Base-by-base conservation (phyloP, 2,113 vertebrate species). In the Meleagris gallopavo region DNA sequence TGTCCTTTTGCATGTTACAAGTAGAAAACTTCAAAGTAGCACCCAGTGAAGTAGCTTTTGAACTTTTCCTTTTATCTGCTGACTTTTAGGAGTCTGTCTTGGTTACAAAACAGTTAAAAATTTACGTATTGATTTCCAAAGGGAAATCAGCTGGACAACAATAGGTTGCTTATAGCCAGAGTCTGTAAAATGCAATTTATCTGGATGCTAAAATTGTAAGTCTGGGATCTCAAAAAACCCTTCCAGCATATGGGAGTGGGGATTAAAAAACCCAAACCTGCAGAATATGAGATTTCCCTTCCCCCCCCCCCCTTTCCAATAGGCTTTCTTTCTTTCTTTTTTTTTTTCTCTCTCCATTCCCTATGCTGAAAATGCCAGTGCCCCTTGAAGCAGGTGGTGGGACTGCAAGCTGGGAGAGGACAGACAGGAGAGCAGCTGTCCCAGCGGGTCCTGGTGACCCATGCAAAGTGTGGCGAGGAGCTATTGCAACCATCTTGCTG, bases 141-240 rank as follows among this genome's bases (percentile, higher is more conserved):
- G 90, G 92, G 92, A 91, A 95, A 94, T 93, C 92, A 87, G 85
- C 95, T 93, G 95, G 90, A 89, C 61, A 87, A 93, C 94, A 93
- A 90, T 70, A 7, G 89, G 41, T 69, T 91, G 93, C 84, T 76
- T 62, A 76, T 76, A 87, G 86, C n/a, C 78, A 54, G 66, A 17
- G 72, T 4, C 77, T 77, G 77, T 1, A 61, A 74, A 81, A 94
- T 11, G 25, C 32, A 19, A 1, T 32, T 75, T 21, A 8, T 61
- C 60, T 43, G 14, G n/a, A 57, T 34, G 69, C 22, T 8, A 86
- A 86, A 27, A 7, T 18, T 66, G 73, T n/a, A 50, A 64, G 76
- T 2, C 25, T 64, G 45, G 40, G 57, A 79, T 25, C 30, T 76
- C 60, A 27, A 14, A 52, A 38, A 52, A n/a, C 17, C 11, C 16